Conservation (phyloP, 1,140 invertebrate species). For the Pomacea maculata region DNA sequence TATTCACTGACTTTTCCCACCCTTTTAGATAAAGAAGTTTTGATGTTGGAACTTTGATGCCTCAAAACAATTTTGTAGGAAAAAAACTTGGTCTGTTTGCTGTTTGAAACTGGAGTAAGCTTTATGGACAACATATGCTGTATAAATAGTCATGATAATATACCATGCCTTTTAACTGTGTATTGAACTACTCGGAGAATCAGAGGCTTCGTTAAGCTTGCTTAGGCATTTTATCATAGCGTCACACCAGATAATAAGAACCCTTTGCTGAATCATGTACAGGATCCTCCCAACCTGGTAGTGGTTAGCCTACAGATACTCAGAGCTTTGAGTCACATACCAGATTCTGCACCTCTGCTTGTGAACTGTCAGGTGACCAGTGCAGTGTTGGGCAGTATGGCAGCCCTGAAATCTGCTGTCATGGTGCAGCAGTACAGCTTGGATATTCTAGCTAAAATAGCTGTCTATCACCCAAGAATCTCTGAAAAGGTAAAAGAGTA, state of each 20-base stretch:
- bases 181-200: too few relatives aligned
- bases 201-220: too few relatives aligned
- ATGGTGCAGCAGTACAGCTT: slow-evolving; percentile 45
- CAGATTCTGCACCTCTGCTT: slow-evolving; percentile 38
- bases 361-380: slow-evolving; percentile 43
- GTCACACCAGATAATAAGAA: not conserved
- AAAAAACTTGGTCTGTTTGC: too few relatives aligned
- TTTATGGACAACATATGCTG: too few relatives aligned
- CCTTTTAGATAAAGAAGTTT: too few relatives aligned
- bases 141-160: too few relatives aligned
- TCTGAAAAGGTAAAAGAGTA: slow-evolving; percentile 37
- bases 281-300: slow-evolving; percentile 50
- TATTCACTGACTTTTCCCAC: too few relatives aligned
- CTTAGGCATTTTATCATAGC: not conserved
- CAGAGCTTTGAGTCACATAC: slow-evolving; percentile 49
- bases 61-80: too few relatives aligned
- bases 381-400: slow-evolving; percentile 49
- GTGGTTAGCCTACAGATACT: slow-evolving; percentile 43
- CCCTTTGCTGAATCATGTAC: not conserved
- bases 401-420: slow-evolving; percentile 39
- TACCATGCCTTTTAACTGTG: too few relatives aligned
- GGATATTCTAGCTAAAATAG: slow-evolving; percentile 48
- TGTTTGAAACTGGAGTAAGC: too few relatives aligned
- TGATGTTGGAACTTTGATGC: too few relatives aligned
- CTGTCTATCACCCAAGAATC: slow-evolving; percentile 36